phyloP scores from a whole-genome alignment of 2,888 invertebrate species.

The Phaedon cochleariae region DNA sequence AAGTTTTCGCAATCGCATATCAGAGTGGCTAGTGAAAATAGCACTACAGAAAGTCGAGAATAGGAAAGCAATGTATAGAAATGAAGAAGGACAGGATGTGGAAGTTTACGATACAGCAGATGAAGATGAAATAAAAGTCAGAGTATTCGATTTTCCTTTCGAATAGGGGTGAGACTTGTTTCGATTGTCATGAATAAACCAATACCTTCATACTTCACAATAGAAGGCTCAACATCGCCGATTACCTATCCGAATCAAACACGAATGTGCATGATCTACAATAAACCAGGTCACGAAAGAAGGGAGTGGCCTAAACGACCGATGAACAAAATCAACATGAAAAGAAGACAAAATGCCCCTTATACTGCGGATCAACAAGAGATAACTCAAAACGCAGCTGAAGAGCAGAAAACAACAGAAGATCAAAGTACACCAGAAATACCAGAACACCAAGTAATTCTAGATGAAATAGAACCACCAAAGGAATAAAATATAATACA shows the following conservation, averaged over 20 bases:
- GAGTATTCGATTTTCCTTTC: no score
- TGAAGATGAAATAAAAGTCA: not conserved
- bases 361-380: no score
- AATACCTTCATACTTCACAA: not conserved
- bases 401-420: no score
- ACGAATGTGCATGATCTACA: not conserved
- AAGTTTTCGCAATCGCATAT: not conserved
- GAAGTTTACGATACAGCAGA: not conserved
- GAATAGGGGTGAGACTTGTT: not conserved
- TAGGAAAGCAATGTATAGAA: not conserved
- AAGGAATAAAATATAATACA: no score
- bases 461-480: no score
- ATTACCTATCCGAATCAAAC: not conserved
- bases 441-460: no score
- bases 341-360: not conserved
- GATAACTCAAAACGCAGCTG: no score
- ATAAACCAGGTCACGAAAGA: not conserved
- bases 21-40: not conserved
- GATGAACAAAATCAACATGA: not conserved
- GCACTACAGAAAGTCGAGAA: not conserved
- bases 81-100: not conserved
- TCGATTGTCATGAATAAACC: not conserved
- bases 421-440: no score
- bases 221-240: not conserved
- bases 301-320: not conserved